phyloP scores from a whole-genome alignment of 2,113 vertebrate genomes.

The Gnathonemus echidnorhynchus region DNA sequence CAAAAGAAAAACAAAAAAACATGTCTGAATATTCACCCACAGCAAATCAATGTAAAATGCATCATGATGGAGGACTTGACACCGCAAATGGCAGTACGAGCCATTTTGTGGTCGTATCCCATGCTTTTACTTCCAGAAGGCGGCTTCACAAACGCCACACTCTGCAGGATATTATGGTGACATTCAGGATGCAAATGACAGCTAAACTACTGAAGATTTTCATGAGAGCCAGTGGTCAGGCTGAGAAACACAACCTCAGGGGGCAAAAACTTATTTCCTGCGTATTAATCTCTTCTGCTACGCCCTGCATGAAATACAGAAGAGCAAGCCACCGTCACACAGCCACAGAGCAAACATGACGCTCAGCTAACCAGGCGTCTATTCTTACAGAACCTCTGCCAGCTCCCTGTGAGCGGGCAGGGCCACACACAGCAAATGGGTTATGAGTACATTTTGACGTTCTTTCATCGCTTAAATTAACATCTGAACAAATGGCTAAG shows the following conservation, averaged over 20 bases:
- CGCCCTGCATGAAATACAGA: background rate
- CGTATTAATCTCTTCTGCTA: background rate
- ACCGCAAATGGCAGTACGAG: background rate
- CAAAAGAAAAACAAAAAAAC: background rate
- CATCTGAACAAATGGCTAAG: background rate
- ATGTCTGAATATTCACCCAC: too few species aligned
- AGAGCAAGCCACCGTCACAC: background rate
- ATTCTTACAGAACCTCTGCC: background rate
- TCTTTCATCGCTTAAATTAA: background rate
- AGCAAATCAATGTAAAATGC: background rate
- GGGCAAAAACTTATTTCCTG: background rate
- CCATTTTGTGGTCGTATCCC: background rate
- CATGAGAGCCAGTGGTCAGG: background rate
- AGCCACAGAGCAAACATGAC: background rate
- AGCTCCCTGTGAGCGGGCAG: background rate
- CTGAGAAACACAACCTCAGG: background rate
- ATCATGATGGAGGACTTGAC: background rate
- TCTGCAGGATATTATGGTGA: background rate
- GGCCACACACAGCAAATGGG: background rate
- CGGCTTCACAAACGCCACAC: background rate
- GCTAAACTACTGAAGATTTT: background rate
- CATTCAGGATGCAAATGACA: background rate
- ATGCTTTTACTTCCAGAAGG: background rate
- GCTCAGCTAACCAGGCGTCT: background rate
- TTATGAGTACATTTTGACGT: background rate